These are phyloP conservation scores for Automeris io DNA, from an alignment of 2,888 invertebrate genomes.

Conservation along the genomic window DNA sequence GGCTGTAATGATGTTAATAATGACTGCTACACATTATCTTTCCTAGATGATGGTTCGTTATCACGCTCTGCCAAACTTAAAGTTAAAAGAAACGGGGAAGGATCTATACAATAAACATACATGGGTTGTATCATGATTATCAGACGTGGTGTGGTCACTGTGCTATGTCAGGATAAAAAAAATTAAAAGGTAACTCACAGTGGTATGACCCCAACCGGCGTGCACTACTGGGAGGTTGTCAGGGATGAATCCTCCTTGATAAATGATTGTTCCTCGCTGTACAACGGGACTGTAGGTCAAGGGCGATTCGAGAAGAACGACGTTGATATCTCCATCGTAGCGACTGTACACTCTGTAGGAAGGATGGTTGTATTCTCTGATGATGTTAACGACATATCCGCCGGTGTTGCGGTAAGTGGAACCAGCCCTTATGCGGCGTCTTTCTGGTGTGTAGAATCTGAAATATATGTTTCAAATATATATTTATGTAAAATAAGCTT, in stretches of 20 bases:
- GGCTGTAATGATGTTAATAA: too few species aligned
- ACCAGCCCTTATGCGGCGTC: conserved; percentile 47
- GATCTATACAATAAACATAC: too few species aligned
- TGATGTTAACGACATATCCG: conserved; percentile 30
- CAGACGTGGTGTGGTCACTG: too few species aligned
- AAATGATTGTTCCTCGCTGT: conserved; percentile 16
- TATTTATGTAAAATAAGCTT: too few species aligned
- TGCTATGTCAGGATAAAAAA: too few species aligned
- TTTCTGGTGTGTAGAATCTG: conserved; percentile 22
- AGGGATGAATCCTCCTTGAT: conserved; percentile 17
- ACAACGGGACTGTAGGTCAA: conserved; percentile 17
- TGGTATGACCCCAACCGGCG: conserved; percentile 29
- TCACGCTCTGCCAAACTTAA: too few species aligned
- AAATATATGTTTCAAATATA: too few species aligned
- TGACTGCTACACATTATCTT: too few species aligned
- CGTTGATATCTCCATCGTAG: conserved; percentile 36
- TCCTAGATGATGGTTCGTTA: too few species aligned
- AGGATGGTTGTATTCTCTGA: conserved; percentile 31
- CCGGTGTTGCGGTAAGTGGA: conserved; percentile 37
- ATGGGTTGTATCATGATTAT: too few species aligned
- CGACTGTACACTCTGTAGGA: conserved; percentile 22
- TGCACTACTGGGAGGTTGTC: conserved; percentile 22
- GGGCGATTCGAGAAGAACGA: conserved; percentile 22
- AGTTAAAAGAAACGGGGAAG: too few species aligned
- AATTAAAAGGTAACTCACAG: conserved; percentile 23